These are phyloP conservation scores for Pseudomugil tenellus DNA, from an alignment of 2,797 vertebrate genomes.

Conservation along the genomic window DNA sequence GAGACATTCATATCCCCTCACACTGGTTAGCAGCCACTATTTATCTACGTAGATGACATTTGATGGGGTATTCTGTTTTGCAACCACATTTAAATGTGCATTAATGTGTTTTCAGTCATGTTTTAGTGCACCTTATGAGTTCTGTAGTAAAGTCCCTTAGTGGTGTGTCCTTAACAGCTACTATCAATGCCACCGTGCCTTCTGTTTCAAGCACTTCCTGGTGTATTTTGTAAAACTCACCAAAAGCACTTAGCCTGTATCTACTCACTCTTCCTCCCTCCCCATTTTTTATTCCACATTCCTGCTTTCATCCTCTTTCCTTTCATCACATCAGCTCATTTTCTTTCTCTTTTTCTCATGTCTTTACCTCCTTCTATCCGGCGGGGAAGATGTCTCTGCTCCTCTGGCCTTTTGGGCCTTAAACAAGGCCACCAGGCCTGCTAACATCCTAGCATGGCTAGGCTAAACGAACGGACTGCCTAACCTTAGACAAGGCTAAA, in stretches of 20 bases:
- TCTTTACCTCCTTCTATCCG: constrained; percentile 28
- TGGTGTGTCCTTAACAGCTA: constrained; percentile 83
- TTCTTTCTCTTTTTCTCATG: constrained; percentile 29
- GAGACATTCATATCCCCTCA: constrained; percentile 26
- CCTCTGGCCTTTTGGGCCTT: constrained; percentile 50
- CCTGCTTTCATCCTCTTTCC: not conserved
- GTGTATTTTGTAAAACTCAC: constrained; percentile 86
- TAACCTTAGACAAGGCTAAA: constrained; percentile 46
- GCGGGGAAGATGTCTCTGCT: constrained; percentile 17
- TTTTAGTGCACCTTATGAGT: constrained; percentile 79
- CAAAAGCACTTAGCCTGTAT: constrained; percentile 85
- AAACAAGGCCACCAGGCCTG: constrained; percentile 65
- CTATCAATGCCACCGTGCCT: constrained; percentile 87
- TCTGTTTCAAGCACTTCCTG: constrained; percentile 88
- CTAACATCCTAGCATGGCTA: constrained; percentile 55
- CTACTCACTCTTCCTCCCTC: constrained; percentile 40
- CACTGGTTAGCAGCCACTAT: constrained; percentile 32
- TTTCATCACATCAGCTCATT: constrained; percentile 36
- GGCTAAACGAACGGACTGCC: constrained; percentile 48
- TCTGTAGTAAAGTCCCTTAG: constrained; percentile 78
- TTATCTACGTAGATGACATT: constrained; percentile 48
- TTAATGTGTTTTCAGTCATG: constrained; percentile 73
- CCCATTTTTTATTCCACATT: constrained; percentile 11
- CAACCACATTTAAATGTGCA: constrained; percentile 76
- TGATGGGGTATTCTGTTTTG: constrained; percentile 67